Percentiles rank a stretch among this genome's conserved stretches.
Conservation (phyloP, 2,797 vertebrate species). For the Craterocephalus amniculus region DNA sequence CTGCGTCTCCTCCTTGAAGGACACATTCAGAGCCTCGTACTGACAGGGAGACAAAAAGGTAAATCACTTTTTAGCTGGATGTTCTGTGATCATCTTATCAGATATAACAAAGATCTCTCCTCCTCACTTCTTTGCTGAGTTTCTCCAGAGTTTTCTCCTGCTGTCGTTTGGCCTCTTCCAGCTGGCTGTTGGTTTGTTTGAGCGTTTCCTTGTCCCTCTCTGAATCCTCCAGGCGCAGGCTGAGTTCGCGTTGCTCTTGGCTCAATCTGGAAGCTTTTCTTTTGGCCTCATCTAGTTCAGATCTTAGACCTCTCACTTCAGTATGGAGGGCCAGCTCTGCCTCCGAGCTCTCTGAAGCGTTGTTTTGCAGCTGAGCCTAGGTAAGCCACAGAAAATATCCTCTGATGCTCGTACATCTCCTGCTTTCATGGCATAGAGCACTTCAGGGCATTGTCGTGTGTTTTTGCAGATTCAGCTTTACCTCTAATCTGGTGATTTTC, state of each 20-base stretch:
- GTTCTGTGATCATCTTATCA: slow-evolving; percentile 10
- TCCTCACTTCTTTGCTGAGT: slow-evolving; percentile 88
- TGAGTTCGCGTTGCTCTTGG: slow-evolving; percentile 84
- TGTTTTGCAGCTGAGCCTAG: slow-evolving; percentile 83
- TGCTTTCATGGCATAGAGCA: slow-evolving; percentile 2
- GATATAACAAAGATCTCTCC: not conserved
- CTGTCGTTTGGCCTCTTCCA: slow-evolving; percentile 87
- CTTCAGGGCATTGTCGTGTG: no score
- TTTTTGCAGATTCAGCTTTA: slow-evolving; percentile 49
- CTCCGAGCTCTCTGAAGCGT: slow-evolving; percentile 81
- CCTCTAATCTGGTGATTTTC: slow-evolving; percentile 89
- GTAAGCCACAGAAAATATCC: slow-evolving; percentile 11
- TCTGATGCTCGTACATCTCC: slow-evolving; percentile 6
- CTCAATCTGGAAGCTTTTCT: slow-evolving; percentile 79
- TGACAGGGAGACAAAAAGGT: slow-evolving; percentile 32
- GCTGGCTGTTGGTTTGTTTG: slow-evolving; percentile 80
- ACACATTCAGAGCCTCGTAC: slow-evolving; percentile 57
- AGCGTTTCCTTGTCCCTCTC: slow-evolving; percentile 87
- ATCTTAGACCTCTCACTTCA: slow-evolving; percentile 83
- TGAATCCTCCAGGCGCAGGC: slow-evolving; percentile 79
- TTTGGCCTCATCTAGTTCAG: slow-evolving; percentile 88
- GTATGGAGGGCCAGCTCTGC: slow-evolving; percentile 85
- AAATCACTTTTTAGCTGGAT: not conserved
- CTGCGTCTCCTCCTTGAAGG: slow-evolving; percentile 77
- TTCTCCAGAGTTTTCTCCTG: slow-evolving; percentile 87